Evolutionary conservation across 2,888 invertebrate genomes (phyloP), one percentile per base, ranked within the genome.

Genomic region (Noctua comes): DNA sequence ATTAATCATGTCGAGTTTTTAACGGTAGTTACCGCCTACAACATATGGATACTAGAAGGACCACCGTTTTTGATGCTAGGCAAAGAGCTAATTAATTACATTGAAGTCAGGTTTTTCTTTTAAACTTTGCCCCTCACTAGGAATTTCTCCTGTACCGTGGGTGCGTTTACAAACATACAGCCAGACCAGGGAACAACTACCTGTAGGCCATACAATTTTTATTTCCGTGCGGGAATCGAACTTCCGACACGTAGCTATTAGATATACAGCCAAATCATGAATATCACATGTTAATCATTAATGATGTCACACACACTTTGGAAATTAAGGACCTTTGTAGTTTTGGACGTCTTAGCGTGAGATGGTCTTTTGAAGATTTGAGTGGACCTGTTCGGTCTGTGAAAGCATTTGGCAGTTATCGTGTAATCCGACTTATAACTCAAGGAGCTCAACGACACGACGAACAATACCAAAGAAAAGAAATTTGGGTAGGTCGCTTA

Each of bases 1-100:
- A 87, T 87, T 77, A 84, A 87, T 78, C 76, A 78, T 70, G 84
- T 74, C 65, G 48, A 62, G 73, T 74, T 84, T 76, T 74, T 43
- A 77, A 77, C 73, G 54, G 66, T 68, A 27, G 24, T n/a, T 16
- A 27, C 27, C 43, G 51, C 21, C 36, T 31, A 59, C n/a, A 24
- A 43, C 18, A 36, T 51, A 4, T 16, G 4, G 21, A 68, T 11
- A 27, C 43, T 68, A 82, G 43, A 75, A 70, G 36, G 66, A 70
- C 6, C 77, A 66, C 51, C 43, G 40, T 43, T 46, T 36, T 54
- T n/a, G 43, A 24, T 11, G 2, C 27, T 24, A 8, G 0, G 21
- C 31, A 36, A 64, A 21, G 7, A 43, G 4, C 1, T 43, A 18
- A 7, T 43, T 43, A 18, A 7, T 43, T 16, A 21, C 10, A 16